Conservation (phyloP, 2,113 vertebrate species). For the Paratilapia polleni region DNA sequence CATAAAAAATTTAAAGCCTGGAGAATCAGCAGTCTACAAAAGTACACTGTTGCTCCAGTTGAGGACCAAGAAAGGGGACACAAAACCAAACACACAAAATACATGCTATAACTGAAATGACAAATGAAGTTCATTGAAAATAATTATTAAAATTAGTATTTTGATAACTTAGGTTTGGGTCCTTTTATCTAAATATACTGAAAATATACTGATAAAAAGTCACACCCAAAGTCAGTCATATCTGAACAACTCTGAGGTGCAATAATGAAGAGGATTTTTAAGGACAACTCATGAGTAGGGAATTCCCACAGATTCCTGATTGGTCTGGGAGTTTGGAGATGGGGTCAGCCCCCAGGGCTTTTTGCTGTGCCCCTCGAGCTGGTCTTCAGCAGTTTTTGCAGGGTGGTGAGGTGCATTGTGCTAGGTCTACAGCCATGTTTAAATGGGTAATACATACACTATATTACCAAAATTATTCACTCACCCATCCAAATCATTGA, state of each 20-base stretch:
- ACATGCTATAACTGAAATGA: neutral
- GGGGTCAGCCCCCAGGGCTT: accelerated
- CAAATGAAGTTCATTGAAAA: neutral
- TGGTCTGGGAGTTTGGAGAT: neutral
- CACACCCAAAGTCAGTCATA: too few species aligned
- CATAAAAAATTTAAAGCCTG: neutral
- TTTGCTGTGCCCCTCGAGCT: neutral
- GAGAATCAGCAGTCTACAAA: too few species aligned
- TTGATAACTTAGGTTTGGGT: neutral
- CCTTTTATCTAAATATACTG: neutral
- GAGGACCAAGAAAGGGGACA: too few species aligned
- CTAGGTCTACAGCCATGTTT: neutral
- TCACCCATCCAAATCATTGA: too few species aligned
- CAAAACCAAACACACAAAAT: neutral
- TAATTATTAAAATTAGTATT: neutral
- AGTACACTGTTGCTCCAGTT: neutral
- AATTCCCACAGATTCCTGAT: neutral
- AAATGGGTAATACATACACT: neutral
- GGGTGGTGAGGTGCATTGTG: neutral
- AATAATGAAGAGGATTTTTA: neutral
- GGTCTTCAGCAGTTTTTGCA: neutral
- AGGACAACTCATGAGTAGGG: neutral
- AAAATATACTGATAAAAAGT: too few species aligned
- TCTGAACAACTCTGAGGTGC: too few species aligned
- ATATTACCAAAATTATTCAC: too few species aligned